These are phyloP conservation scores for Leptobrachium ailaonicum DNA, from an alignment of 2,113 vertebrate species.

Conservation along the genomic window DNA sequence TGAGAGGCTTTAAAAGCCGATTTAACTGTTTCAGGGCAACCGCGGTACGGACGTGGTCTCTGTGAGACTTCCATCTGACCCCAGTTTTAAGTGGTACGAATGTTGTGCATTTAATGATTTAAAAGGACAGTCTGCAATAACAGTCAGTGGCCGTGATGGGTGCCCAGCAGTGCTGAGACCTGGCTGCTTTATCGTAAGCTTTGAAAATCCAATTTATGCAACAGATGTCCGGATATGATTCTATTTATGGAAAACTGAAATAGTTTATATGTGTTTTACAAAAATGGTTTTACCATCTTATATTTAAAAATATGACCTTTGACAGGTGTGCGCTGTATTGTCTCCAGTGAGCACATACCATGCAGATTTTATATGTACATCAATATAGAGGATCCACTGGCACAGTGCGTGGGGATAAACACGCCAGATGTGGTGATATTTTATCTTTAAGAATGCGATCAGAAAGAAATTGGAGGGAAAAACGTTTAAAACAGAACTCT, in stretches of 20 bases:
- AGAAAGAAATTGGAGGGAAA: conserved; percentile 61
- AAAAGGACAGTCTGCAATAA: conserved; percentile 99
- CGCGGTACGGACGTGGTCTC: conserved; percentile 99
- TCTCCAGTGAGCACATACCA: conserved; percentile 92
- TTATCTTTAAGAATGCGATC: conserved; percentile 85
- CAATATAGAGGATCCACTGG: conserved; percentile 83
- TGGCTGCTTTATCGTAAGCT: conserved; percentile 93
- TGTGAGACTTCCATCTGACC: conserved; percentile 99
- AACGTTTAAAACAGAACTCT: conserved; percentile 63
- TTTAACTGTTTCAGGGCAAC: conserved; percentile 91
- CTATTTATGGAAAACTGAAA: conserved; percentile 86
- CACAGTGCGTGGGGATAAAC: conserved; percentile 75
- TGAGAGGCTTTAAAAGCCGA: conserved; percentile 94
- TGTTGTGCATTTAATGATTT: conserved; percentile 99
- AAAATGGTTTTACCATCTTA: conserved; percentile 97
- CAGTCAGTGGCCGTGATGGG: conserved; percentile 84
- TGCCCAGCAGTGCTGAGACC: conserved; percentile 97
- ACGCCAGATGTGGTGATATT: conserved; percentile 86
- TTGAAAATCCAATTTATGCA: conserved; percentile 88
- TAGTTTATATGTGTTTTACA: conserved; percentile 91
- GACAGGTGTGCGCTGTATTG: conserved; percentile 90
- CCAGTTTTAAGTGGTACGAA: conserved; percentile 99
- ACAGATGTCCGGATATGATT: conserved; percentile 94
- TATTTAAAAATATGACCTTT: conserved; percentile 86
- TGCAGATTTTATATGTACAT: conserved; percentile 92